Evolutionary conservation across 2,113 vertebrate genomes (phyloP), one percentile per base, ranked within the genome.

Genomic region (Centropristis striata): DNA sequence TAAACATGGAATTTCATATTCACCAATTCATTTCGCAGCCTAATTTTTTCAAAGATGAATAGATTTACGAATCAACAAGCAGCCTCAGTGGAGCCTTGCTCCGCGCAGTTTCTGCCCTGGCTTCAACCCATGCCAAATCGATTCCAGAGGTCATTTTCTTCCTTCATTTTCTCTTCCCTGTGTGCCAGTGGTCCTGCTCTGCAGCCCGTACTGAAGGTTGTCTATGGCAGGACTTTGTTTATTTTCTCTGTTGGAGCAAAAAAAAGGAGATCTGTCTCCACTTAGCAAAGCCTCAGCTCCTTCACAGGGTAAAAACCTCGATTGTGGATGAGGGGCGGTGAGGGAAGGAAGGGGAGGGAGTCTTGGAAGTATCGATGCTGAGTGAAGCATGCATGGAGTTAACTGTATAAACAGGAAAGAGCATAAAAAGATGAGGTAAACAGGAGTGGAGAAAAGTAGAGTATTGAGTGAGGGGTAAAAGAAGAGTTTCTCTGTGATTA

Each of bases 101-200:
- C 53, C 1, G 4, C 32, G 14, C 55, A 36, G 76, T 85, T 86
- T 77, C 61, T 71, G 83, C 83, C 77, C 77, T 76, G 71, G 73
- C 88, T 86, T 76, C 83, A 90, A 76, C 86, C 77, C 70, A 59
- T 67, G 78, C 86, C 86, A 89, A 92, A 93, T 94, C 84, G 87
- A 92, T 92, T 89, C 80, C 90, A 93, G 91, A 89, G 89, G 83
- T 90, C 74, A 89, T 83, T 86, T 87, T 89, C 80, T 57, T 66
- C 58, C 68, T 71, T 84, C 71, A 71, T 81, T 84, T 80, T 80
- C 79, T 82, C 50, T 50, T 78, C 79, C 65, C 73, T 18, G 54
- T 75, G 78, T 83, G 78, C 85, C 81, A 80, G 58, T 58, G 75
- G 80, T 79, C 85, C 71, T 75, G 79, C 69, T 83, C 83, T 80